Percentiles rank a stretch among this genome's conserved stretches.
phyloP scores from a whole-genome alignment of 2,797 vertebrate genomes.

The Remorina albescens region DNA sequence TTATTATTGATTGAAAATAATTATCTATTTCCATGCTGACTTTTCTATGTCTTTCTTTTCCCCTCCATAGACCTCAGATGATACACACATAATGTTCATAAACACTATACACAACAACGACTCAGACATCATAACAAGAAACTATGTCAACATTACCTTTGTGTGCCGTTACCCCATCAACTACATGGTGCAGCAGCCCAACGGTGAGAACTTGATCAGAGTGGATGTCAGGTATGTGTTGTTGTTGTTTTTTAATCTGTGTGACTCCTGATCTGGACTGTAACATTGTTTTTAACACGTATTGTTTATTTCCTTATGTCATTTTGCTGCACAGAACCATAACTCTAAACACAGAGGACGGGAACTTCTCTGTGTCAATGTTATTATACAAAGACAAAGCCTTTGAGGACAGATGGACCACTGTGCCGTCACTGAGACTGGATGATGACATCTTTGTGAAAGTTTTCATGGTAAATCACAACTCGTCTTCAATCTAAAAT shows the following conservation, averaged over 20 bases:
- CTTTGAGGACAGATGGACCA: constrained; percentile 85
- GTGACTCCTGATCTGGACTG: background rate
- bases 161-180: constrained; percentile 87
- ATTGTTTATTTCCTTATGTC: background rate
- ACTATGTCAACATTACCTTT: constrained; percentile 86
- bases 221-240: constrained; percentile 80
- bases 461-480: constrained; percentile 81
- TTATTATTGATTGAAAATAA: too few relatives aligned
- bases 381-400: constrained; percentile 85
- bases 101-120: constrained; percentile 87
- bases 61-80: constrained; percentile 78
- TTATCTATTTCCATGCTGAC: background rate
- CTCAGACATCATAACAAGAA: constrained; percentile 82
- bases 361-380: constrained; percentile 87
- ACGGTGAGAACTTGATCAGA: constrained; percentile 82
- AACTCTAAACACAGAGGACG: constrained; percentile 85
- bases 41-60: constrained; percentile 2
- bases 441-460: constrained; percentile 87
- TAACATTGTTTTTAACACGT: too few relatives aligned
- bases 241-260: background rate
- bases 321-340: constrained; percentile 81
- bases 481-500: background rate
- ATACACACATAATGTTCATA: constrained; percentile 83
- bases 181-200: constrained; percentile 85
- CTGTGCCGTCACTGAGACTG: constrained; percentile 83